Evolutionary conservation across 2,797 vertebrate species (phyloP).

Genomic region (Sebastolobus altivelis): DNA sequence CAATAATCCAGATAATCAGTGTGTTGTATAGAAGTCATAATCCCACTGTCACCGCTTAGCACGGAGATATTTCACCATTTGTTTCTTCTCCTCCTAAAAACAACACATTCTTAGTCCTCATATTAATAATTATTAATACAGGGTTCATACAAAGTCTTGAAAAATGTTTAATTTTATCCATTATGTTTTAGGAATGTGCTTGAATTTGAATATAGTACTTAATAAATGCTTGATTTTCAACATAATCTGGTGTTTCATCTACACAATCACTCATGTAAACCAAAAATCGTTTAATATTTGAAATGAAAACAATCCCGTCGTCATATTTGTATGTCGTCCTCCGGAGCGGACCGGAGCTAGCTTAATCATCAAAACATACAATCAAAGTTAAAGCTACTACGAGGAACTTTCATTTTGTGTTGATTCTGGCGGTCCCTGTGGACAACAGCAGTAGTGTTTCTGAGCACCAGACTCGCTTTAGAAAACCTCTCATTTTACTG

Average conservation of each 20-base stretch:
- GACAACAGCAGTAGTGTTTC: too few relatives aligned
- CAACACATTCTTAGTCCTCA: neutral
- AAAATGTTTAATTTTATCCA: neutral
- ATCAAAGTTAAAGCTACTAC: neutral
- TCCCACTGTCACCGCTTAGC: slow-evolving; percentile 18
- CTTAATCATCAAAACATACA: neutral
- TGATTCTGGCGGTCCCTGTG: too few relatives aligned
- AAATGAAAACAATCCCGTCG: too few relatives aligned
- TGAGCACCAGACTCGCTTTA: too few relatives aligned
- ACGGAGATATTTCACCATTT: neutral
- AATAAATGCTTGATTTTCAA: neutral
- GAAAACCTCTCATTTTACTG: too few relatives aligned
- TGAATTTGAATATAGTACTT: neutral
- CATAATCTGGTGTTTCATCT: neutral
- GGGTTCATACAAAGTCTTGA: neutral
- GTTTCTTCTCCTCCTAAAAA: neutral
- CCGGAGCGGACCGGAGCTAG: neutral
- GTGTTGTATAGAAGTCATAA: slow-evolving; percentile 30
- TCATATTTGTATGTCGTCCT: too few relatives aligned
- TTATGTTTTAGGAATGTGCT: neutral
- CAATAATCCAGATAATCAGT: slow-evolving; percentile 22
- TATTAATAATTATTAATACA: neutral
- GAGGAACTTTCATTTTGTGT: neutral
- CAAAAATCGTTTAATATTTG: too few relatives aligned
- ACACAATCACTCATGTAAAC: neutral